Base-by-base conservation (phyloP, 2,797 vertebrate genomes). In the Gallinago nigripennis region DNA sequence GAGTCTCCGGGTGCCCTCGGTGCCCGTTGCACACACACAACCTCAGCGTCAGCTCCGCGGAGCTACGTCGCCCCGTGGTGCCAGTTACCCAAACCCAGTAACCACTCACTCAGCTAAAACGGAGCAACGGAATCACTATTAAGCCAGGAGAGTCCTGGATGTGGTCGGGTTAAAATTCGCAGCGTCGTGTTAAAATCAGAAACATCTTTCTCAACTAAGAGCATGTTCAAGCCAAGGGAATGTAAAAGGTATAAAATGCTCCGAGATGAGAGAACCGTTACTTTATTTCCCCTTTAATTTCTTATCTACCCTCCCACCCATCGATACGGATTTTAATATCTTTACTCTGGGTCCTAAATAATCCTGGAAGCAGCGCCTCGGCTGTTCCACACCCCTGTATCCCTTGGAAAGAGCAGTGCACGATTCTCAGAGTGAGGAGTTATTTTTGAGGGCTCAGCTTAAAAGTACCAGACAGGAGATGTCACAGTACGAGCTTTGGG, bases 81-180 rank as follows among this genome's bases (percentile, higher is more conserved):
- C 35, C 3, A 2, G 23, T 23, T 19, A 48, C 3, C 37, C 24
- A 33, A 50, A 46, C 1, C 15, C 51, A 31, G 43, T 16, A 48
- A 60, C 31, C 17, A 2, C 7, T 11, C 10, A 28, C 24, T 71
- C 8, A 8, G 5, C 27, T 41, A 27, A 82, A 43, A 41, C 0
- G 0, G 19, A 58, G 39, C 23, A 46, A 27, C 0, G 0, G 35
- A 61, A 82, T 58, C 27, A 6, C 5, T 5, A 21, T 37, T 46
- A 2, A 19, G 0, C 31, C 51, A 27, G n/a, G 27, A 27, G 20
- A 46, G 28, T 20, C 50, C 24, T 10, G 4, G 16, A 2, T 56
- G 45, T 5, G 35, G 18, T 25, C 37, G n/a, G 46, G 57, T 64
- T 70, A 60, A 81, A 85, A 75, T 61, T 18, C 48, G 54, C 20